A percentile compares a stretch with the other conserved stretches of the same genome.
These are phyloP conservation scores for Oasisia sp. DNA, from an alignment of 2,888 invertebrate species.

Conservation along the genomic window DNA sequence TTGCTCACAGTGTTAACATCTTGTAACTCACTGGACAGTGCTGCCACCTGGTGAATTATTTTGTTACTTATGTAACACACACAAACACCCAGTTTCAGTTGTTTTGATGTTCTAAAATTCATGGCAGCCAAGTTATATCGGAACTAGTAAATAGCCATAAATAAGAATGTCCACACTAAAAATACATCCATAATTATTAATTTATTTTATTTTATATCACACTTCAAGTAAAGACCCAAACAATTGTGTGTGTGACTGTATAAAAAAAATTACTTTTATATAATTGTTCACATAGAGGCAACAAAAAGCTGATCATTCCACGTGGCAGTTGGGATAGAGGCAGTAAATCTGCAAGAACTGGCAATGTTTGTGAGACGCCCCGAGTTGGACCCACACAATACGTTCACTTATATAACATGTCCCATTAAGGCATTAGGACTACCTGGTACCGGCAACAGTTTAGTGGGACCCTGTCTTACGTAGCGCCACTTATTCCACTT, in stretches of 20 bases:
- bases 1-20: background rate
- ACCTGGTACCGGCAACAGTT: background rate
- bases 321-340: background rate
- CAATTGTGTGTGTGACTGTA: too few relatives aligned
- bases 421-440: background rate
- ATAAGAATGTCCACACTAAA: background rate
- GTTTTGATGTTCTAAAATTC: too few relatives aligned
- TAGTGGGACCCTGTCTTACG: background rate
- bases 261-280: too few relatives aligned
- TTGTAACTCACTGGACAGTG: background rate
- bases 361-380: background rate
- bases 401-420: background rate
- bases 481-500: background rate
- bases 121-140: background rate
- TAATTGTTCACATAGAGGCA: too few relatives aligned
- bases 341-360: background rate
- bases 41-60: background rate
- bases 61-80: background rate
- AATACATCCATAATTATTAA: too few relatives aligned
- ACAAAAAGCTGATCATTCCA: background rate
- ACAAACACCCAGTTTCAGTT: too few relatives aligned
- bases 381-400: background rate
- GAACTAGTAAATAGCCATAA: background rate
- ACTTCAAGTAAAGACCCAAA: background rate
- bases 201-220: background rate